phyloP scores from a whole-genome alignment of 2,888 invertebrate species.

The Synanthedon vespiformis region DNA sequence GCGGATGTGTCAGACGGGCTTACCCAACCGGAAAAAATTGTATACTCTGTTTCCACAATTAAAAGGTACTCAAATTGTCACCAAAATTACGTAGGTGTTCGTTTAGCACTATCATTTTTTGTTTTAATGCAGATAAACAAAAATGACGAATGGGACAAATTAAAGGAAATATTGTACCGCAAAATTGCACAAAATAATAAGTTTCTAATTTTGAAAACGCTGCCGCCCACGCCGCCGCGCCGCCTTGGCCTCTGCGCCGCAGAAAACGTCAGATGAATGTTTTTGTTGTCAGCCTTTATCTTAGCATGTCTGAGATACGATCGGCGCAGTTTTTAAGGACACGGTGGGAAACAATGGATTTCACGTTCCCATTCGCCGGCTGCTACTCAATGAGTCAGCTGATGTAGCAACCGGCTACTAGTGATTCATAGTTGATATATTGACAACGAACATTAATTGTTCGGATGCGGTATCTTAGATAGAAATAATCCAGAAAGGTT shows the following conservation, averaged over 20 bases:
- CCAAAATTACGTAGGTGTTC: no score
- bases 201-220: no score
- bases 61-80: no score
- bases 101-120: no score
- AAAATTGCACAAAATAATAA: no score
- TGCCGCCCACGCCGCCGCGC: no score
- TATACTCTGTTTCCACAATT: conserved; percentile 14
- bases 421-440: conserved; percentile 52
- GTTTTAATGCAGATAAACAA: no score
- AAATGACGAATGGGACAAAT: no score
- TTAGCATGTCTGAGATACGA: conserved; percentile 3
- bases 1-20: conserved; percentile 47
- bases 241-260: neutral
- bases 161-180: no score
- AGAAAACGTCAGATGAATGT: neutral
- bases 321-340: conserved; percentile 37
- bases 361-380: conserved; percentile 42
- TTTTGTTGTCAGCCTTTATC: neutral
- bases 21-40: conserved; percentile 43
- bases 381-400: conserved; percentile 56
- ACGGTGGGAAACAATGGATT: conserved; percentile 50
- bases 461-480: conserved; percentile 24
- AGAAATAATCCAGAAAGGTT: no score
- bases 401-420: conserved; percentile 48
- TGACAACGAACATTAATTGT: conserved; percentile 23